Evolutionary conservation across 2,888 invertebrate species (phyloP).

Genomic region (Temnothorax unifasciatus): DNA sequence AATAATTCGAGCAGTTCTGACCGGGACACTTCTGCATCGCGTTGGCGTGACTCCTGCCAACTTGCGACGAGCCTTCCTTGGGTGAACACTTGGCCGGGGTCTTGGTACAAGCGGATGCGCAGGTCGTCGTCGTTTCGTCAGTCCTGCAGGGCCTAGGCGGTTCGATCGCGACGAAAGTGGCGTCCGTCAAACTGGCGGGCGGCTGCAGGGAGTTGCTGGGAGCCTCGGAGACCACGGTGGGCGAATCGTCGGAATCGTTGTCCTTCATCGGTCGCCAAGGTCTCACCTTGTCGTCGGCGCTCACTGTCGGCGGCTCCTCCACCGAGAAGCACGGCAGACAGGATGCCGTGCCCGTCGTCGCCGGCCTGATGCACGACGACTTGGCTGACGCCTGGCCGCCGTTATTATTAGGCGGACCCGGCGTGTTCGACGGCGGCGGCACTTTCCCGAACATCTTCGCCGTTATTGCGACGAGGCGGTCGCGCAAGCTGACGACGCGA

Average conservation of each 20-base stretch:
- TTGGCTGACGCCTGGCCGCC: conserved; percentile 31
- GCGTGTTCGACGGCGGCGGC: conserved; percentile 80
- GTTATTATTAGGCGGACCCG: conserved; percentile 76
- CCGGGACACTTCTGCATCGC: conserved; percentile 79
- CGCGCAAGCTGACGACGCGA: conserved; percentile 48
- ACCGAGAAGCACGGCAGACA: conserved; percentile 81
- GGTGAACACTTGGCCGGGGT: conserved; percentile 48
- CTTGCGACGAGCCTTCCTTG: conserved; percentile 24
- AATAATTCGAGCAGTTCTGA: conserved; percentile 74
- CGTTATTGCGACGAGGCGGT: conserved; percentile 63
- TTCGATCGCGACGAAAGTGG: conserved; percentile 23
- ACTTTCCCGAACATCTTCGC: conserved; percentile 83
- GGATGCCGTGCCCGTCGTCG: conserved; percentile 63
- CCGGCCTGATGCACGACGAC: conserved; percentile 60
- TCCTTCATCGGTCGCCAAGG: conserved; percentile 79
- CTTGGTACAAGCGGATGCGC: conserved; percentile 56
- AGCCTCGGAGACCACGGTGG: conserved; percentile 74
- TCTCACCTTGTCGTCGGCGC: conserved; percentile 78
- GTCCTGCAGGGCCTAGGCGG: conserved; percentile 55
- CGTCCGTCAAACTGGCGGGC: conserved; percentile 56
- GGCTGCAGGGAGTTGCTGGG: conserved; percentile 64
- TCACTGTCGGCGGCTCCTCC: conserved; percentile 72
- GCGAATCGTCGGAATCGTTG: conserved; percentile 69
- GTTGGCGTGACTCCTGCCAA: conserved; percentile 48
- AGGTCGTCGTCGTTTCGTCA: conserved; percentile 46